Percentiles rank a stretch among this genome's conserved stretches.
Conservation (phyloP, 1,140 invertebrate genomes). For the Samia ricini region DNA sequence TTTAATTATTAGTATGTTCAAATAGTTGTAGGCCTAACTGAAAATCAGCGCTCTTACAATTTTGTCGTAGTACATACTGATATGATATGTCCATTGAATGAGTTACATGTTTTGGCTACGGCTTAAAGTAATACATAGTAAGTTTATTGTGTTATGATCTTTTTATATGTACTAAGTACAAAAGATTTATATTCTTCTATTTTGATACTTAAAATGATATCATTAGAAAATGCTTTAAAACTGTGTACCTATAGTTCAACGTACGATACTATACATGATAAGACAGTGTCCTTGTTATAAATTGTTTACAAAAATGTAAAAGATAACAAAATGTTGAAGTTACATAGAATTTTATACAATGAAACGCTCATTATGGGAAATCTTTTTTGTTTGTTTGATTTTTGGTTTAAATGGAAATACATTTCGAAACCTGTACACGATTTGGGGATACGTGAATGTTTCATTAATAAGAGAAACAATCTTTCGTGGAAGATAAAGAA, state of each 20-base stretch:
- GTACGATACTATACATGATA: not conserved
- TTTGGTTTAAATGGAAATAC: not conserved
- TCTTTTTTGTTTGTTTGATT: not conserved
- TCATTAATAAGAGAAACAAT: conserved; percentile 69
- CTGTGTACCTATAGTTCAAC: not conserved
- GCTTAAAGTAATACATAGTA: too few species aligned
- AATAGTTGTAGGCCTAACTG: too few species aligned
- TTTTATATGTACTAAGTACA: too few species aligned
- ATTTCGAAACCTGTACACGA: conserved; percentile 22
- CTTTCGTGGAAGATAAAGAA: conserved; percentile 66
- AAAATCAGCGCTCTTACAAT: too few species aligned
- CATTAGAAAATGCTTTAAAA: not conserved
- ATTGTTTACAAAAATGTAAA: not conserved
- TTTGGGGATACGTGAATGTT: conserved; percentile 53
- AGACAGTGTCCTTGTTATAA: too few species aligned
- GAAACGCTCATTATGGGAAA: not conserved
- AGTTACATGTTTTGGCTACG: too few species aligned
- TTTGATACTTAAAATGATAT: not conserved
- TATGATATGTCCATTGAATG: too few species aligned
- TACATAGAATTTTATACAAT: not conserved
- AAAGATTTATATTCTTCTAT: not conserved
- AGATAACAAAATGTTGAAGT: not conserved
- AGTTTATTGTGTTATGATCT: too few species aligned
- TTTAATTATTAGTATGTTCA: too few species aligned
- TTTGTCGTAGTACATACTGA: too few species aligned